Evolutionary conservation across 2,888 invertebrate genomes (phyloP), one percentile per base, ranked within the genome.

Genomic region (Ophioninae sp.): DNA sequence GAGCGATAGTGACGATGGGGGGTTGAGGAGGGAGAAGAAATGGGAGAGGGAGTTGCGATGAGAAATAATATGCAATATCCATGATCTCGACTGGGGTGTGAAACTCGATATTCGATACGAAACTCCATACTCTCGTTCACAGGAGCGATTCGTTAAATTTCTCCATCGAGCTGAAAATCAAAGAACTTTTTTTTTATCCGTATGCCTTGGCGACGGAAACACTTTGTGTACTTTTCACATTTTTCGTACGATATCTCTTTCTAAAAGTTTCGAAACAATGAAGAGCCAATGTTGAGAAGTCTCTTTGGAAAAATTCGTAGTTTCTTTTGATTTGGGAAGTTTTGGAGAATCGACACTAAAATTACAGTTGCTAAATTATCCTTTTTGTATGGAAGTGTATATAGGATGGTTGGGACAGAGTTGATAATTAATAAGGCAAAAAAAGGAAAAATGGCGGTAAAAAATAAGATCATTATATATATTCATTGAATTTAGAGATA

Each of bases 31-130:
- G 73, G 30, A 67, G 70, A 37, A 61, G 70, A 21, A 69, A 59
- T 30, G 30, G 73, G 65, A 65, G 67, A 75, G 65, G 65, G 75
- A 67, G 68, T 70, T 59, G 79, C 76, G 82, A 82, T 80, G 83
- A 67, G 57, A 85, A 83, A 82, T 85, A 83, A 85, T 86, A 82
- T 76, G 83, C 85, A 86, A 86, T 85, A 85, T 84, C 78, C 75
- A 81, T 74, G 74, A 83, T 83, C 74, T 3, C 50, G 79, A 82
- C 50, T 57, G 57, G 57, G 41, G 75, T 73, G 81, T 68, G 81
- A 75, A 82, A 83, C 59, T 78, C 81, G 82, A 86, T 85, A 86
- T 80, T 50, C 78, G 75, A 72, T 73, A 75, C 77, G 85, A 86
- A 83, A 86, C 85, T 85, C 80, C 82, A 86, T 82, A 85, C 82